A percentile compares a stretch with the other conserved stretches of the same genome.
Conservation (phyloP, 1,140 invertebrate species). For the Cyclina sinensis region DNA sequence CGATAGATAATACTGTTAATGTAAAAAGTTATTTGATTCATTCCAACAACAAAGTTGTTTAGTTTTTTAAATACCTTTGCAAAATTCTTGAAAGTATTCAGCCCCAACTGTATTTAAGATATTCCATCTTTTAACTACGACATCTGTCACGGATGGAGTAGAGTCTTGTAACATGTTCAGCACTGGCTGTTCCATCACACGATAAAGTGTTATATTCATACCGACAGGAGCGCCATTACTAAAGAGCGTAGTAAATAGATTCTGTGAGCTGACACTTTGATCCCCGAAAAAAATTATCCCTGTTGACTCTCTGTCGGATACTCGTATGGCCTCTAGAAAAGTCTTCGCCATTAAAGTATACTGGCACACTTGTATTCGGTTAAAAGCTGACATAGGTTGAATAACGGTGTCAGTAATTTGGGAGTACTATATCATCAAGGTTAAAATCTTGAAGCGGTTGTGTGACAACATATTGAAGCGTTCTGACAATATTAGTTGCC, state of each 20-base stretch:
- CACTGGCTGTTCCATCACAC: not conserved
- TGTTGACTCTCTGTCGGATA: not conserved
- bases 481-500: not conserved
- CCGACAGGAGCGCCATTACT: not conserved
- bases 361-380: not conserved
- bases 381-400: not conserved
- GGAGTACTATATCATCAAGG: not conserved
- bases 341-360: not conserved
- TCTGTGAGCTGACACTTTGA: not conserved
- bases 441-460: not conserved
- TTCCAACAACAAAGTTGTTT: no score
- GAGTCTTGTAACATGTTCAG: no score
- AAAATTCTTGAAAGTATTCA: not conserved
- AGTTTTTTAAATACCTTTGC: not conserved
- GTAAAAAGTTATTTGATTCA: no score
- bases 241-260: not conserved
- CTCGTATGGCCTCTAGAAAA: not conserved
- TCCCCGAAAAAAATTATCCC: not conserved
- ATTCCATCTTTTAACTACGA: not conserved
- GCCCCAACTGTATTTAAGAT: not conserved
- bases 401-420: not conserved
- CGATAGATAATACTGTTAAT: no score
- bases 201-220: not conserved
- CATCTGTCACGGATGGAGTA: not conserved
- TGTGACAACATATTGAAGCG: not conserved